Percentiles rank a stretch among this genome's conserved stretches.
phyloP scores from a whole-genome alignment of 1,140 invertebrate genomes.

The Formica exsecta region DNA sequence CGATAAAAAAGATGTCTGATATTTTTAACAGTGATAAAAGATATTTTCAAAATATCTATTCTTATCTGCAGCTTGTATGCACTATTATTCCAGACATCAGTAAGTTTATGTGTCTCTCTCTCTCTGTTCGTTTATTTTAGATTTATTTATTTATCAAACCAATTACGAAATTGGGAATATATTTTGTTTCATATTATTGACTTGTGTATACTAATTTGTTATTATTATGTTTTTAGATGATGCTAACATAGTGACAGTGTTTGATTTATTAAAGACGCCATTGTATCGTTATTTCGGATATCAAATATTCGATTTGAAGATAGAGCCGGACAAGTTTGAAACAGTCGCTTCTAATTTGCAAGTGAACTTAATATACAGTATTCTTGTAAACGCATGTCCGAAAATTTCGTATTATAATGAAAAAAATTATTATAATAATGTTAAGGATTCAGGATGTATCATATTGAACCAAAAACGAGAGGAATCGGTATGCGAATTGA shows the following conservation, averaged over 20 bases:
- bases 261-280: slow-evolving; percentile 76
- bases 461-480: slow-evolving; percentile 77
- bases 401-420: slow-evolving; percentile 80
- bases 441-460: slow-evolving; percentile 77
- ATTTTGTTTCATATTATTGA: not conserved
- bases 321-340: slow-evolving; percentile 87
- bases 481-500: slow-evolving; percentile 61
- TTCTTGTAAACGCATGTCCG: slow-evolving; percentile 87
- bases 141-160: not conserved
- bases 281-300: slow-evolving; percentile 85
- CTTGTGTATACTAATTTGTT: slow-evolving; percentile 11
- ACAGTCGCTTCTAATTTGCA: slow-evolving; percentile 86
- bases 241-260: slow-evolving; percentile 57
- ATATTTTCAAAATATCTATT: slow-evolving; percentile 77
- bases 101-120: not conserved
- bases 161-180: slow-evolving; percentile 6
- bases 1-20: slow-evolving; percentile 68
- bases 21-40: slow-evolving; percentile 69
- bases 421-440: slow-evolving; percentile 68
- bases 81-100: slow-evolving; percentile 73
- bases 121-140: not conserved
- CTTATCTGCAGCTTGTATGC: slow-evolving; percentile 76
- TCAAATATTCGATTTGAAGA: slow-evolving; percentile 87
- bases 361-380: slow-evolving; percentile 88
- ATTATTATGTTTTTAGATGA: slow-evolving; percentile 66